Conservation (phyloP, 2,113 vertebrate genomes). For the Ictidomys tridecemlineatus region DNA sequence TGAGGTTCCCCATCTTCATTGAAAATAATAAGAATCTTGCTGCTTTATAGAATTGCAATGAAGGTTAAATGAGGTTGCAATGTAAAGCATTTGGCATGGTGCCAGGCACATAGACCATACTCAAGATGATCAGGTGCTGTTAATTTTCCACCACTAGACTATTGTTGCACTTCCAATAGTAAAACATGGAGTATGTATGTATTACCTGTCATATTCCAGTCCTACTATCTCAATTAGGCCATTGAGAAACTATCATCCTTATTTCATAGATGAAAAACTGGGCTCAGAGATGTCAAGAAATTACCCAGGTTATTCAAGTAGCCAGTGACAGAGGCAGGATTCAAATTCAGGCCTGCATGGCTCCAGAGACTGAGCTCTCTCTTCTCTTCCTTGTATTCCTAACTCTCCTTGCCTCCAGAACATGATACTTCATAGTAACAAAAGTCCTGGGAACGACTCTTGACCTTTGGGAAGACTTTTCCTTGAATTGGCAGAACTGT, state of each 20-base stretch:
- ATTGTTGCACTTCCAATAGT: background rate
- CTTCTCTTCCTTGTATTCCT: background rate
- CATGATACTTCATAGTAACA: background rate
- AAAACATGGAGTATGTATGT: background rate
- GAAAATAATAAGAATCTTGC: background rate
- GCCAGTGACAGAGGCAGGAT: background rate
- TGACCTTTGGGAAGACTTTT: background rate
- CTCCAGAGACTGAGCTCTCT: background rate
- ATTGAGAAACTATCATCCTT: background rate
- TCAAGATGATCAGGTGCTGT: too few relatives aligned
- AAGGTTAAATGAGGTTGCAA: background rate
- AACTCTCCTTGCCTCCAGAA: too few relatives aligned
- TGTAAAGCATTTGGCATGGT: background rate
- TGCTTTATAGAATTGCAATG: background rate
- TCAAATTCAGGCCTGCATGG: background rate
- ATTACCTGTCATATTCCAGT: background rate
- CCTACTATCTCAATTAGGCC: background rate
- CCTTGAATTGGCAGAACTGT: background rate
- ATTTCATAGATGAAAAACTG: background rate
- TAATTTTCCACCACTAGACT: background rate
- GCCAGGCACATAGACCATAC: background rate
- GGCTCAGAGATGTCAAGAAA: background rate
- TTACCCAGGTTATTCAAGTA: fast-evolving
- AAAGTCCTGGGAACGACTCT: background rate
- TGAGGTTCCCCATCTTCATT: background rate